phyloP scores from a whole-genome alignment of 2,888 invertebrate species.

The Flexamia atlantica region DNA sequence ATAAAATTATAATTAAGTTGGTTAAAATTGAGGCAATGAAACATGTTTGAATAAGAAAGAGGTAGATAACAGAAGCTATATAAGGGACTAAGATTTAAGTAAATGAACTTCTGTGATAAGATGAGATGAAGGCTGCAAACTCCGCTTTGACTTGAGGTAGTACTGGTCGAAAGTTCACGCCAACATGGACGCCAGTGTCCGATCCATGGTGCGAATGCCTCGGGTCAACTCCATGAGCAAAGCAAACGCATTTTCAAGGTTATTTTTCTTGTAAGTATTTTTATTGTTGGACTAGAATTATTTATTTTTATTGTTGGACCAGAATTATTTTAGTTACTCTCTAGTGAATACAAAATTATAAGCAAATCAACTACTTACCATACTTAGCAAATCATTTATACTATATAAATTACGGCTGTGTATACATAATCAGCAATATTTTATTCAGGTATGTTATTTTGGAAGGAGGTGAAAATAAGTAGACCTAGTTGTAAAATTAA shows the following conservation, averaged over 20 bases:
- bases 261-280: slow-evolving; percentile 56
- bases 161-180: background rate
- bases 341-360: too few species aligned
- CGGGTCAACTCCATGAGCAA: slow-evolving; percentile 37
- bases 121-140: background rate
- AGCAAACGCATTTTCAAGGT: slow-evolving; percentile 38
- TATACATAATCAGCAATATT: too few species aligned
- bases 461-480: too few species aligned
- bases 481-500: too few species aligned
- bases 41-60: background rate
- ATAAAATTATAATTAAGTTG: too few species aligned
- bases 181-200: slow-evolving; percentile 50
- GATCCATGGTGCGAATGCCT: slow-evolving; percentile 47
- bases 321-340: too few species aligned
- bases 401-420: too few species aligned
- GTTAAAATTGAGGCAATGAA: background rate
- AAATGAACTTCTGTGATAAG: background rate
- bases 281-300: too few species aligned
- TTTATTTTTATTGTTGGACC: too few species aligned
- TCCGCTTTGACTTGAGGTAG: background rate
- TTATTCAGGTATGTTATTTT: too few species aligned
- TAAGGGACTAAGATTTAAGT: slow-evolving; percentile 9
- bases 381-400: too few species aligned
- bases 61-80: slow-evolving; percentile 17
- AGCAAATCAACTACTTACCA: too few species aligned